phyloP scores from a whole-genome alignment of 2,113 vertebrate genomes.

The Calidris pugnax region DNA sequence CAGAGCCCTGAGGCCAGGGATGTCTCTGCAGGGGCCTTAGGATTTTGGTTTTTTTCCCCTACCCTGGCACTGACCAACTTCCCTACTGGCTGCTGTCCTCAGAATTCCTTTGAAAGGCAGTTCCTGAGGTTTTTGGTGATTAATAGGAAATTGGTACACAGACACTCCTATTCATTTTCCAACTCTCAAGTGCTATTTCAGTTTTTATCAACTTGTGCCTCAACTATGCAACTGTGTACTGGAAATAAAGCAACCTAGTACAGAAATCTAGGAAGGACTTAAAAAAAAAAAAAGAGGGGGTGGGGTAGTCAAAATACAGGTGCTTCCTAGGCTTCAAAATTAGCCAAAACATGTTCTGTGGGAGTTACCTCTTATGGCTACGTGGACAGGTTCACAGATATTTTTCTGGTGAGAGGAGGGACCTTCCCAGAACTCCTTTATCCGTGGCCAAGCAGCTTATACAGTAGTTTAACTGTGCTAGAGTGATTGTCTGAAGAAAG shows the following conservation, averaged over 20 bases:
- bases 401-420: not conserved
- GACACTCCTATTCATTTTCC: not conserved
- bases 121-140: slow-evolving; percentile 36
- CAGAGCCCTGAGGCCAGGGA: not conserved
- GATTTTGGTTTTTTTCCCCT: not conserved
- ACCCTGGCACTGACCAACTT: slow-evolving; percentile 36
- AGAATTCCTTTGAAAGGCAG: slow-evolving; percentile 34
- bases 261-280: not conserved
- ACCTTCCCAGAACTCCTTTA: not conserved
- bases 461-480: not conserved
- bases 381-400: not conserved
- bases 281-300: not conserved
- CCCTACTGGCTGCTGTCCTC: slow-evolving; percentile 45
- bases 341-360: not conserved
- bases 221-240: not conserved
- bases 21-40: not conserved
- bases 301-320: not conserved
- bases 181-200: slow-evolving; percentile 15
- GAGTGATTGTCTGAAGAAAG: slow-evolving; percentile 33
- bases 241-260: not conserved
- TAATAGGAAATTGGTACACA: slow-evolving; percentile 28
- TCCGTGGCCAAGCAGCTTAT: not conserved
- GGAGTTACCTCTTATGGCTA: not conserved
- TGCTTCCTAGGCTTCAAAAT: not conserved
- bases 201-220: slow-evolving; percentile 12